Percentiles rank a stretch among this genome's conserved stretches.
Evolutionary conservation across 2,113 vertebrate species (phyloP).

Genomic region (Ictalurus punctatus): DNA sequence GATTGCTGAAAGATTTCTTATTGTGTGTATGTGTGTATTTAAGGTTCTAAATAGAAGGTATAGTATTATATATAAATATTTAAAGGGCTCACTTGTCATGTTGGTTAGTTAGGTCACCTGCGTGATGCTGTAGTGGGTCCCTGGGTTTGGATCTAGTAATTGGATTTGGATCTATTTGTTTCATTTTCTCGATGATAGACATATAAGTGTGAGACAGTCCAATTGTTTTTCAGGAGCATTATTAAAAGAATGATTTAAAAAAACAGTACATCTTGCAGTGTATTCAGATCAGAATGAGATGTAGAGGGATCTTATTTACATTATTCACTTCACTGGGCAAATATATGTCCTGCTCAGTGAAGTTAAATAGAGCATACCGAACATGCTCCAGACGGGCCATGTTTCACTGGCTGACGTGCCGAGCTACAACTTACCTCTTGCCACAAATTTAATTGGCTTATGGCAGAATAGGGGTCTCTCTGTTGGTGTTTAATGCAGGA

Average conservation of each 20-base stretch:
- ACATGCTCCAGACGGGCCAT: slow-evolving; percentile 30
- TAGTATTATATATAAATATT: neutral
- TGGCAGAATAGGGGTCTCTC: slow-evolving; percentile 50
- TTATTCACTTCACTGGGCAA: neutral
- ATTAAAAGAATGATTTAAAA: neutral
- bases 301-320: neutral
- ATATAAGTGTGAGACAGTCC: neutral
- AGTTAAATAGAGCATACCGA: slow-evolving; percentile 41
- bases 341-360: neutral
- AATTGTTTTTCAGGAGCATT: neutral
- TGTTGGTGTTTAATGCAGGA: slow-evolving; percentile 40
- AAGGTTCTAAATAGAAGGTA: no score
- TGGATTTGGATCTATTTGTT: neutral
- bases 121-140: neutral
- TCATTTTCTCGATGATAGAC: neutral
- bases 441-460: slow-evolving; percentile 62
- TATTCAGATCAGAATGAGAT: neutral
- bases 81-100: neutral
- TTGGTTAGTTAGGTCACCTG: neutral
- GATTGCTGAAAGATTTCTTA: no score
- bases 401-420: slow-evolving; percentile 38
- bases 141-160: neutral
- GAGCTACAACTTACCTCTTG: slow-evolving; percentile 49
- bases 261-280: neutral
- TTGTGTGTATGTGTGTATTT: no score